These are phyloP conservation scores for Lepisosteus osseus DNA, from an alignment of 2,113 vertebrate genomes.

Conservation along the genomic window DNA sequence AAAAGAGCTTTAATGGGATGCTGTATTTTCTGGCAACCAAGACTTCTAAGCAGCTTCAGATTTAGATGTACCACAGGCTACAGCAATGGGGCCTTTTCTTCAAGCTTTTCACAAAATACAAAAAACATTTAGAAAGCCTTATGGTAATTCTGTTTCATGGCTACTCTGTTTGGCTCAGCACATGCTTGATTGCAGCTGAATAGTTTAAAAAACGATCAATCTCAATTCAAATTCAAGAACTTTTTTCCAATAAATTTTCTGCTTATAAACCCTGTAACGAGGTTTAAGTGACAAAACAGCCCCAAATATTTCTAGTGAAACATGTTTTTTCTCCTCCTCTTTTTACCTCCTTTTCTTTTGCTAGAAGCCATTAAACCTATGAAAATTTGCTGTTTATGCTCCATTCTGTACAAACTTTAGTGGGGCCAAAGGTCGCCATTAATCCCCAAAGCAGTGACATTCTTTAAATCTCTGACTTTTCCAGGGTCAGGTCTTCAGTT, in stretches of 20 bases:
- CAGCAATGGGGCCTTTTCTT: constrained; percentile 26
- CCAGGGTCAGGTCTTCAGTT: constrained; percentile 45
- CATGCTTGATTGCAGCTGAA: constrained; percentile 63
- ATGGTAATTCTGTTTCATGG: constrained; percentile 42
- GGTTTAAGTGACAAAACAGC: constrained; percentile 36
- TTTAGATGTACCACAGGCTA: constrained; percentile 23
- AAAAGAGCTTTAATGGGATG: constrained; percentile 30
- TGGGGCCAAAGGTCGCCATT: constrained; percentile 55
- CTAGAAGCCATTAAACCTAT: not conserved
- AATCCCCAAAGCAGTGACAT: constrained; percentile 50
- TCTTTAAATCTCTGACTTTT: constrained; percentile 48
- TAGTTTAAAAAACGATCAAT: constrained; percentile 54
- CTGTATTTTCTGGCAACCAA: constrained; percentile 29
- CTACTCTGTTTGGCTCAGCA: constrained; percentile 48
- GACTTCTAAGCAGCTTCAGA: constrained; percentile 21
- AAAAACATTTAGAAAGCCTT: constrained; percentile 54
- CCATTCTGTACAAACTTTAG: constrained; percentile 35
- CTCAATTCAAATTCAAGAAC: constrained; percentile 60
- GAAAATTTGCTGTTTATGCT: constrained; percentile 16
- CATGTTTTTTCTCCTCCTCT: not conserved
- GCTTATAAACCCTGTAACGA: constrained; percentile 52
- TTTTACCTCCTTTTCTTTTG: not conserved
- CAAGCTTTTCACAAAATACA: constrained; percentile 34
- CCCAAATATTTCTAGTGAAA: constrained; percentile 41
- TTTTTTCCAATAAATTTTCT: constrained; percentile 62